These are phyloP conservation scores for Conopomorpha cramerella DNA, from an alignment of 1,140 invertebrate species.

Conservation along the genomic window DNA sequence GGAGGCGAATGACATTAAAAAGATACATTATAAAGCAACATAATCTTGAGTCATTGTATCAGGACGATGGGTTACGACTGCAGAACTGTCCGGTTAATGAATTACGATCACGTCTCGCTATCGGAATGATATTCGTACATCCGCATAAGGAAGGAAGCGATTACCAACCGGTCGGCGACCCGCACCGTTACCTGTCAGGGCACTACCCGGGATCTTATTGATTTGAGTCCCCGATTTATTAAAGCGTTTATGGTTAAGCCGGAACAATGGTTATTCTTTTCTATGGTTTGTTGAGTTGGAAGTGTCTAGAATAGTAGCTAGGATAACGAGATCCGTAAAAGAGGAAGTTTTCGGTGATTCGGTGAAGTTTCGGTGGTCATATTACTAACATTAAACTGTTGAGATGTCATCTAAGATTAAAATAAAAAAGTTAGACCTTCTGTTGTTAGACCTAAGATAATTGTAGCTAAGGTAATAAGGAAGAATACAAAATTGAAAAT, in stretches of 20 bases:
- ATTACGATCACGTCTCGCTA: conserved; percentile 27
- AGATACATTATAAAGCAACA: background rate
- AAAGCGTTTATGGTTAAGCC: no score
- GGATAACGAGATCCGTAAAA: background rate
- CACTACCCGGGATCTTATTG: conserved; percentile 6
- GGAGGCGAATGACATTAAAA: no score
- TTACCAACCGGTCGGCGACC: conserved; percentile 49
- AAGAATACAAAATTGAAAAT: no score
- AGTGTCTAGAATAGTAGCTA: background rate
- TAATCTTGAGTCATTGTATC: background rate
- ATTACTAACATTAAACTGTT: no score
- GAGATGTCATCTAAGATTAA: no score
- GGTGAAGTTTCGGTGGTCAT: background rate
- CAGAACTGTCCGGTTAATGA: conserved; percentile 2
- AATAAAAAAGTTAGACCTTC: no score
- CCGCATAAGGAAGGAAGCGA: conserved; percentile 48
- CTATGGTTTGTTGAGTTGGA: background rate
- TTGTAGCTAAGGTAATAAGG: no score
- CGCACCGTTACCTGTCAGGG: conserved; percentile 33
- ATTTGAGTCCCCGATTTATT: background rate
- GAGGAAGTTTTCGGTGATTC: background rate
- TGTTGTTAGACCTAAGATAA: no score
- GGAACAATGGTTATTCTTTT: no score
- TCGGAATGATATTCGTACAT: conserved; percentile 25
- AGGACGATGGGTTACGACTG: background rate